These are phyloP conservation scores for Gallinago nigripennis DNA, from an alignment of 2,797 vertebrate genomes.

Conservation along the genomic window DNA sequence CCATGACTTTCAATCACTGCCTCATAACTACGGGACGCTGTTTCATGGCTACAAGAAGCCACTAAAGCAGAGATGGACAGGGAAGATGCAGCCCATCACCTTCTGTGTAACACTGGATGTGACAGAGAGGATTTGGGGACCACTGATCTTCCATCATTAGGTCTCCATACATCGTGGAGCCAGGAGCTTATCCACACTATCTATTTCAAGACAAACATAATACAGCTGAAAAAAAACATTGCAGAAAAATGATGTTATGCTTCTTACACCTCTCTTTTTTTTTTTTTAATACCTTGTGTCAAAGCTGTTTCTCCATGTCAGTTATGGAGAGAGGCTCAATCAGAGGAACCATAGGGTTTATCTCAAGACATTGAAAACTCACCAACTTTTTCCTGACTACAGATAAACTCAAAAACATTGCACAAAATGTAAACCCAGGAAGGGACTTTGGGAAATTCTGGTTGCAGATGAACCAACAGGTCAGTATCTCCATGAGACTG, in stretches of 20 bases:
- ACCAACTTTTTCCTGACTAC: background rate
- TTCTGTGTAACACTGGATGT: background rate
- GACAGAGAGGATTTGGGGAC: background rate
- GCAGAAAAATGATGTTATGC: background rate
- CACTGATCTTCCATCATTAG: background rate
- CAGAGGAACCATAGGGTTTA: background rate
- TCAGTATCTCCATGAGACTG: background rate
- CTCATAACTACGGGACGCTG: background rate
- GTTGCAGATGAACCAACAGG: background rate
- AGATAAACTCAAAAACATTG: background rate
- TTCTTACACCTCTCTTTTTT: background rate
- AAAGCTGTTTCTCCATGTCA: background rate
- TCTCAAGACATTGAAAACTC: background rate
- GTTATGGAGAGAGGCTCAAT: background rate
- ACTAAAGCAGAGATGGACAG: background rate
- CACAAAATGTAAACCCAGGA: background rate
- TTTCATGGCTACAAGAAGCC: background rate
- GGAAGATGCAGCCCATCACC: background rate
- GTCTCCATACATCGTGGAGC: background rate
- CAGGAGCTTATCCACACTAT: background rate
- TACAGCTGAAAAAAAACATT: background rate
- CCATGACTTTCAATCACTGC: background rate
- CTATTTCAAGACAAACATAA: background rate
- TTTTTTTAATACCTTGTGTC: background rate
- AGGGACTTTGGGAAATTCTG: background rate